phyloP scores from a whole-genome alignment of 2,888 invertebrate species.

The Drosophila mettleri region DNA sequence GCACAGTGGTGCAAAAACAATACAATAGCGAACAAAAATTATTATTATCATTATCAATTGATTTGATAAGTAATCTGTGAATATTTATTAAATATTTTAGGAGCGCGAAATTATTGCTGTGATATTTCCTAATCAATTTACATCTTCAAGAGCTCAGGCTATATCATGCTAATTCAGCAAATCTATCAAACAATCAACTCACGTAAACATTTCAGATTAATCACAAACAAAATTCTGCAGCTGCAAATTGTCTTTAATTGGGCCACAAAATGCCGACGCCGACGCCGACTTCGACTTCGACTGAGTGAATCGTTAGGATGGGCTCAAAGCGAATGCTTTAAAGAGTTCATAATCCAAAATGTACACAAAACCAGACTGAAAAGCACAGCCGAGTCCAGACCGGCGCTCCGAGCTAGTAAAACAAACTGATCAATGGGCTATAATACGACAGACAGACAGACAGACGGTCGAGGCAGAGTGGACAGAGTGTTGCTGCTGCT shows the following conservation, averaged over 20 bases:
- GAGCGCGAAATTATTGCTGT: no score
- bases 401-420: conserved; percentile 58
- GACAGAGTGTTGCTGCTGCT: conserved; percentile 3
- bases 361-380: conserved; percentile 59
- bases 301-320: background rate
- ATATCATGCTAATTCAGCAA: background rate
- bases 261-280: conserved; percentile 30
- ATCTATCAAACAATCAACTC: conserved; percentile 10
- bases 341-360: conserved; percentile 70
- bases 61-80: no score
- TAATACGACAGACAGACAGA: conserved; percentile 50
- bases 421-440: conserved; percentile 78
- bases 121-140: no score
- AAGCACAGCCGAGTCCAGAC: conserved; percentile 6
- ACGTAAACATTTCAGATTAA: conserved; percentile 25
- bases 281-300: background rate
- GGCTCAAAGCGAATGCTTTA: conserved; percentile 47
- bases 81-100: no score
- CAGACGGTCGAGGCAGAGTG: conserved; percentile 12
- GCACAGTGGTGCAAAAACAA: conserved; percentile 24
- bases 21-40: background rate
- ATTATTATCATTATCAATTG: no score
- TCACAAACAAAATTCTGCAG: conserved; percentile 44
- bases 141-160: background rate
- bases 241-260: conserved; percentile 28